Evolutionary conservation across 2,113 vertebrate species (phyloP), one percentile per base, ranked within the genome.

Genomic region (Pardalotus punctatus): DNA sequence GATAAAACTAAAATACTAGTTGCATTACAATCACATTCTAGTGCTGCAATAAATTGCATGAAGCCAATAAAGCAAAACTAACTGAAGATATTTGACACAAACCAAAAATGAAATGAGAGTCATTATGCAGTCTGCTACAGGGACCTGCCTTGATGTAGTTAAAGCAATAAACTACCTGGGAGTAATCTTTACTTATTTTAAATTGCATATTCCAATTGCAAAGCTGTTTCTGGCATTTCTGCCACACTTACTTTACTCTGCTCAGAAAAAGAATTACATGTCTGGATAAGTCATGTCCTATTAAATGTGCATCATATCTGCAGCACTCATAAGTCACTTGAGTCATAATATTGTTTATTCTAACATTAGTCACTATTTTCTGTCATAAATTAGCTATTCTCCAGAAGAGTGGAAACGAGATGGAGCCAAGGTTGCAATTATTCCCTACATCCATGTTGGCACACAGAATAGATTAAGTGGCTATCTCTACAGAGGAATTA

Each of bases 11-110:
- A 98, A 98, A 98, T 97, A 97, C 94, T 97, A 93, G 96, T 97
- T 98, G 97, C 95, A 97, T 97, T 97, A 97, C 97, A 98, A 97
- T 98, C 81, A 79, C 94, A 97, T 98, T 98, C 97, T 95, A 98
- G 96, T 97, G 95, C 96, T 57, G 93, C 95, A 97, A 97, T 98
- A 98, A 98, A 98, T 97, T 97, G 95, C 96, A 86, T 67, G 96
- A 96, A 97, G 93, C 97, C 98, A 98, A 98, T 98, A 98, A 98
- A 98, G 97, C 98, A 98, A 98, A 97, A 97, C 97, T 98, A 97
- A 98, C 97, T 94, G 98, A 98, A 98, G 97, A 96, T 97, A 97
- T 97, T 98, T 98, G 98, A 97, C 98, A 98, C 96, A 97, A 97
- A 98, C 97, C 97, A 98, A 98, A 98, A 98, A 97, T 94, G 97